phyloP scores from a whole-genome alignment of 2,888 invertebrate species.

The Matsumyia berberina region DNA sequence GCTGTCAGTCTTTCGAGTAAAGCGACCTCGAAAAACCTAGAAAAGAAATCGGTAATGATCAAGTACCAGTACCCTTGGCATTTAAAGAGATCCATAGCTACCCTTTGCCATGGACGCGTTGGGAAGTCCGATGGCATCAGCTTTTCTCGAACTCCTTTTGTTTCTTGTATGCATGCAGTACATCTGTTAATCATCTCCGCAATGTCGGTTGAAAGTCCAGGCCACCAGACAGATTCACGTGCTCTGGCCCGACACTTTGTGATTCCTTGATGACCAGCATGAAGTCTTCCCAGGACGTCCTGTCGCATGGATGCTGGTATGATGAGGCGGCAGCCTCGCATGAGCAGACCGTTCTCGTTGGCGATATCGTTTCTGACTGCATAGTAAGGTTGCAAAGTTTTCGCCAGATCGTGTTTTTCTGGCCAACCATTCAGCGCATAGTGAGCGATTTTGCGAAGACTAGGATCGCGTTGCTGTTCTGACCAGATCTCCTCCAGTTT shows the following conservation, averaged over 20 bases:
- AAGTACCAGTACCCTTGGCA: conserved; percentile 27
- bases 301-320: conserved; percentile 29
- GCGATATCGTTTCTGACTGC: conserved; percentile 22
- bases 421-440: conserved; percentile 13
- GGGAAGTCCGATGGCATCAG: conserved; percentile 28
- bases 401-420: not conserved
- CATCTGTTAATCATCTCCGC: conserved; percentile 27
- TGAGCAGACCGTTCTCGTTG: conserved; percentile 19
- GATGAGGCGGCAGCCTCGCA: conserved; percentile 18
- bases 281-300: conserved; percentile 31
- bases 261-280: conserved; percentile 30
- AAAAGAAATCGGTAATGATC: conserved; percentile 29
- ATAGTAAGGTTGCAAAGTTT: not conserved
- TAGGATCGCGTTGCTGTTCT: conserved; percentile 3
- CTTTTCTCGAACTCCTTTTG: conserved; percentile 14
- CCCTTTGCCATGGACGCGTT: conserved; percentile 28
- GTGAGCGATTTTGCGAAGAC: conserved; percentile 11
- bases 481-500: not conserved
- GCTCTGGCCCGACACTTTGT: conserved; percentile 25
- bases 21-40: conserved; percentile 25
- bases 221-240: conserved; percentile 32
- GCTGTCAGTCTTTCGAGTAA: not conserved
- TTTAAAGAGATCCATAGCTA: conserved; percentile 40
- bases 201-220: conserved; percentile 32
- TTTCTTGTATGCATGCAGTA: conserved; percentile 16